phyloP scores from a whole-genome alignment of 2,888 invertebrate genomes.

The Cataglyphis cursor region DNA sequence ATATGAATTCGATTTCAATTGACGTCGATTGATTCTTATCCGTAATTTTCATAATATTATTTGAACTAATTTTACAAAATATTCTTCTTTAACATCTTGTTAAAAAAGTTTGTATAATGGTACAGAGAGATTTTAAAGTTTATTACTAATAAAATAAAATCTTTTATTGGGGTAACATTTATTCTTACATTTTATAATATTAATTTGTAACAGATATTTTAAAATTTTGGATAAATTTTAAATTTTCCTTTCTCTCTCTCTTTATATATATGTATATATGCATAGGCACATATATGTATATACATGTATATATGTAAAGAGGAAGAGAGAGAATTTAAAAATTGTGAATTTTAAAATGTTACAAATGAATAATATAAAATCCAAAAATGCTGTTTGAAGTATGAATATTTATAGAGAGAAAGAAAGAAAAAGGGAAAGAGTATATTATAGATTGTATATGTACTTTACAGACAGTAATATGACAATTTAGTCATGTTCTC shows the following conservation, averaged over 20 bases:
- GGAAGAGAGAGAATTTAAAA: background rate
- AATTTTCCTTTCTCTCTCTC: background rate
- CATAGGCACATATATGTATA: background rate
- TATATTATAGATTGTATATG: background rate
- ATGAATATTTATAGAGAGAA: background rate
- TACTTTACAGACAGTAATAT: background rate
- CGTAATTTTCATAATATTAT: background rate
- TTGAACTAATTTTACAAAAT: background rate
- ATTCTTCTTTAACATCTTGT: background rate
- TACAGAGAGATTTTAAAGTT: background rate
- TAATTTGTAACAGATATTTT: background rate
- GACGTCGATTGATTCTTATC: background rate
- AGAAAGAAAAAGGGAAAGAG: background rate
- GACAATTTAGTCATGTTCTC: constrained; percentile 1
- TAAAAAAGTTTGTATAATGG: background rate
- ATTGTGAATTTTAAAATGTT: too few species aligned
- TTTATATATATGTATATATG: background rate
- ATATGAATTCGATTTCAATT: background rate
- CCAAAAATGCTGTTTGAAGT: background rate
- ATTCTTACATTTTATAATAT: background rate
- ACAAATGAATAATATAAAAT: too few species aligned
- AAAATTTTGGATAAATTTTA: background rate
- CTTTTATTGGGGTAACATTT: background rate
- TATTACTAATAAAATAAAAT: background rate
- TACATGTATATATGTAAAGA: background rate